Conservation (phyloP, 2,113 vertebrate genomes). For the Chloebia gouldiae region DNA sequence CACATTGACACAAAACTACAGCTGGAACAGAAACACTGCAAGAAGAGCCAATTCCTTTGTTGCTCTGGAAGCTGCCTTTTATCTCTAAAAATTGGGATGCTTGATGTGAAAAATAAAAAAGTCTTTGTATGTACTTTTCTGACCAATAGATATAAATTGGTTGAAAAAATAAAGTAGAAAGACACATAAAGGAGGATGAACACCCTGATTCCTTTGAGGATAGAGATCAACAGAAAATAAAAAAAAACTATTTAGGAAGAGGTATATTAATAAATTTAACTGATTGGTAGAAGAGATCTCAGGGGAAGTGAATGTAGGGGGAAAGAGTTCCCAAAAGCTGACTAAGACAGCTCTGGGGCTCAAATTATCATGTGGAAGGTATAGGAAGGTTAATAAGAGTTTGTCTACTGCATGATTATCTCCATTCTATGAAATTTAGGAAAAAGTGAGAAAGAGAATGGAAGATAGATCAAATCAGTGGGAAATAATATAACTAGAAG, state of each 20-base stretch:
- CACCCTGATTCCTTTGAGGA: neutral
- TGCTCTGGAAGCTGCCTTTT: neutral
- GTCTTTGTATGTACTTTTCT: neutral
- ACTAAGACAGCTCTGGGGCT: neutral
- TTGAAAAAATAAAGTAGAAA: neutral
- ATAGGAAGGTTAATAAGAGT: neutral
- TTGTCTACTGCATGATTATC: neutral
- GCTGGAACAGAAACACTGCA: neutral
- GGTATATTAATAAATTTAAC: neutral
- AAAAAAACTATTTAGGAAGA: neutral
- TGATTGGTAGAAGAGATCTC: neutral
- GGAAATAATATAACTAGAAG: neutral
- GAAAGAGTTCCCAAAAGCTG: neutral
- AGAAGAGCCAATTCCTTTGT: neutral
- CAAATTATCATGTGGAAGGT: neutral
- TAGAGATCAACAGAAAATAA: neutral
- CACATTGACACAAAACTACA: neutral
- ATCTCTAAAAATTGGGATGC: fast-evolving
- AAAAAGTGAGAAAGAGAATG: neutral
- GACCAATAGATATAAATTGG: neutral
- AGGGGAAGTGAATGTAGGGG: neutral
- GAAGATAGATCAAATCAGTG: neutral
- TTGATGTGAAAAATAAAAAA: neutral
- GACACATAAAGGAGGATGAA: neutral
- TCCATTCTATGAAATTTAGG: neutral